These are phyloP conservation scores for Lasaia peninsularis DNA, from an alignment of 1,140 invertebrate species.

Conservation along the genomic window DNA sequence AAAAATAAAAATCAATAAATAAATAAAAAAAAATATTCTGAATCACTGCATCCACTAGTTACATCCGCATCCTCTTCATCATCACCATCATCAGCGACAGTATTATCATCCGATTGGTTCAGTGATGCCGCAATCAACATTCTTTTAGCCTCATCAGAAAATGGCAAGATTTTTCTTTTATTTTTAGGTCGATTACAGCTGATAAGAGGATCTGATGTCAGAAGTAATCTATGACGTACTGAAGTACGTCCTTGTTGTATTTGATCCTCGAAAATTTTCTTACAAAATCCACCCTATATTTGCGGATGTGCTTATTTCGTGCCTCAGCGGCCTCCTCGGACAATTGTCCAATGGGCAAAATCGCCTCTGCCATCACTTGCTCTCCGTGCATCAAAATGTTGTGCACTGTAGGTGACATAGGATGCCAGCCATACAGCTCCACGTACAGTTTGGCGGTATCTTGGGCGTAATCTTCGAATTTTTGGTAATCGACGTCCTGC, in stretches of 20 bases:
- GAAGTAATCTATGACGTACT: background rate
- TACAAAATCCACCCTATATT: background rate
- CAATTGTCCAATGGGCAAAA: conserved; percentile 17
- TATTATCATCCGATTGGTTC: too few relatives aligned
- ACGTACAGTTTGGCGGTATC: conserved; percentile 26
- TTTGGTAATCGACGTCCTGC: conserved; percentile 23
- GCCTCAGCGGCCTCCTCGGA: conserved; percentile 24
- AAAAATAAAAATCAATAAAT: too few relatives aligned
- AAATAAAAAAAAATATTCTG: too few relatives aligned
- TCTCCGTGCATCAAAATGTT: conserved; percentile 35
- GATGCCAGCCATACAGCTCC: conserved; percentile 13
- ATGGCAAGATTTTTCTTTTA: background rate
- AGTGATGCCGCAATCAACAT: background rate
- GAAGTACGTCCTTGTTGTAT: background rate
- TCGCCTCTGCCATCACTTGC: conserved; percentile 20
- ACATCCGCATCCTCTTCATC: background rate
- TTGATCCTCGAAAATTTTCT: background rate
- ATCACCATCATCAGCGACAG: background rate
- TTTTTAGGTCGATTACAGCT: background rate
- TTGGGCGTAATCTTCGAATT: conserved; percentile 23
- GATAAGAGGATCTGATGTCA: background rate
- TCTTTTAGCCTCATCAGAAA: background rate
- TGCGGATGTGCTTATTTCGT: conserved; percentile 25
- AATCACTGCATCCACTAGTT: background rate
- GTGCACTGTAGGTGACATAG: conserved; percentile 52